phyloP scores from a whole-genome alignment of 1,140 invertebrate genomes.

The Meloidogyne chitwoodi region DNA sequence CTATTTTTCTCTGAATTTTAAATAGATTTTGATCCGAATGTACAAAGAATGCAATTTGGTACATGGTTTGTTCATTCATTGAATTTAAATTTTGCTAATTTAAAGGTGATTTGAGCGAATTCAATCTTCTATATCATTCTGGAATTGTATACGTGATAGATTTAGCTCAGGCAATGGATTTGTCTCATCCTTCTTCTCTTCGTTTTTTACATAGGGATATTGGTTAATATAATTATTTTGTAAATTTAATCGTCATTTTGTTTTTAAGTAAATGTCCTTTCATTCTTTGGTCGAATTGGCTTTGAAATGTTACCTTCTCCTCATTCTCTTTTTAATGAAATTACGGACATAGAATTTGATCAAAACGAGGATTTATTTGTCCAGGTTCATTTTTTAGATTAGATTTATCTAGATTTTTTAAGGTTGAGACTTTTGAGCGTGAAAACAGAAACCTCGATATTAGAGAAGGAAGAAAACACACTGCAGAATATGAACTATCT shows the following conservation, averaged over 20 bases:
- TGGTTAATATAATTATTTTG: conserved; percentile 62
- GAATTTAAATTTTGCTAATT: too few species aligned
- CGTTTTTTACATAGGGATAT: conserved; percentile 71
- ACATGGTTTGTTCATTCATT: conserved; percentile 64
- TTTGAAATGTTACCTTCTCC: conserved; percentile 40
- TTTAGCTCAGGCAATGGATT: conserved; percentile 81
- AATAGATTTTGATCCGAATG: conserved; percentile 72
- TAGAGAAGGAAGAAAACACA: conserved; percentile 36
- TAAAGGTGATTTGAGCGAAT: conserved; percentile 78
- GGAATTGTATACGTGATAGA: conserved; percentile 80
- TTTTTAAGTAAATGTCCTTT: conserved; percentile 42
- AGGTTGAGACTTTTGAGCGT: conserved; percentile 54
- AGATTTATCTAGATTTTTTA: conserved; percentile 20
- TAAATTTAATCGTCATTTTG: conserved; percentile 1
- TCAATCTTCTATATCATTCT: conserved; percentile 76
- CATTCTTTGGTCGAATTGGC: conserved; percentile 49
- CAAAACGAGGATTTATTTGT: conserved; percentile 41
- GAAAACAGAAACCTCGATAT: conserved; percentile 45
- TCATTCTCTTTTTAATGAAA: conserved; percentile 44
- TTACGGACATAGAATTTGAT: conserved; percentile 49
- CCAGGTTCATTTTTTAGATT: conserved; percentile 33
- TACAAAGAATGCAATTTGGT: conserved; percentile 76
- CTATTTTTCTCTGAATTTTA: background rate
- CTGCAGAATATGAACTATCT: conserved; percentile 49
- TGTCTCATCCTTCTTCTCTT: conserved; percentile 73